These are phyloP conservation scores for Dendronephthya gigantea DNA, from an alignment of 64 coral and sea anemone species.

Conservation along the genomic window DNA sequence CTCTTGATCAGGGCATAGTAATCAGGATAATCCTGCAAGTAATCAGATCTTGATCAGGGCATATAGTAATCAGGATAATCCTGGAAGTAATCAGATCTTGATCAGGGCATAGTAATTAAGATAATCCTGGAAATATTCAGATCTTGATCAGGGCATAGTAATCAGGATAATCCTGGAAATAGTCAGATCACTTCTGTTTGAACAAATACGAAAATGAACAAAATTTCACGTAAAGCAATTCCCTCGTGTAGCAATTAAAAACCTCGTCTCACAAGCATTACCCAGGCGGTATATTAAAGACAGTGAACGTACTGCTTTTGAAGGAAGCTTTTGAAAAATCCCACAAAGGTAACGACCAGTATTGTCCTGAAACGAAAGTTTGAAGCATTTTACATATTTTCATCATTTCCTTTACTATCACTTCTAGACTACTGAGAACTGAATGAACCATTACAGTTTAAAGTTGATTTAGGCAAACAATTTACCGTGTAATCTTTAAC, in stretches of 20 bases:
- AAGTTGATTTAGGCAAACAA: not conserved
- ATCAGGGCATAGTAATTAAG: too few species aligned
- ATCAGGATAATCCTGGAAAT: conserved; percentile 92
- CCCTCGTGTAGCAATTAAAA: too few species aligned
- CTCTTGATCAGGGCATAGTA: conserved; percentile 98
- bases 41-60: too few species aligned
- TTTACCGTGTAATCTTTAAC: conserved; percentile 95
- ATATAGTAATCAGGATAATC: too few species aligned
- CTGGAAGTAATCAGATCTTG: too few species aligned
- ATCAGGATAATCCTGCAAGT: conserved; percentile 92
- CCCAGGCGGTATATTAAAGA: not conserved
- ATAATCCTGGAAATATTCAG: too few species aligned
- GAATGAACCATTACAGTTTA: too few species aligned
- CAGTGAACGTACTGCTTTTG: conserved; percentile 54
- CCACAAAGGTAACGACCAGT: conserved; percentile 76
- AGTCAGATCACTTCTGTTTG: too few species aligned
- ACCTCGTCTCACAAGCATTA: too few species aligned
- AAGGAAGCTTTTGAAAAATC: conserved; percentile 92
- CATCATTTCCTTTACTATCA: not conserved
- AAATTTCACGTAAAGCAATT: too few species aligned
- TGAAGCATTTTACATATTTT: not conserved
- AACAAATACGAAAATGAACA: too few species aligned
- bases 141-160: conserved; percentile 97
- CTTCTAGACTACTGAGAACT: too few species aligned
- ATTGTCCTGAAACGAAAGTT: conserved; percentile 34